Evolutionary conservation across 2,888 invertebrate species (phyloP).

Genomic region (Amphipoea oculea): DNA sequence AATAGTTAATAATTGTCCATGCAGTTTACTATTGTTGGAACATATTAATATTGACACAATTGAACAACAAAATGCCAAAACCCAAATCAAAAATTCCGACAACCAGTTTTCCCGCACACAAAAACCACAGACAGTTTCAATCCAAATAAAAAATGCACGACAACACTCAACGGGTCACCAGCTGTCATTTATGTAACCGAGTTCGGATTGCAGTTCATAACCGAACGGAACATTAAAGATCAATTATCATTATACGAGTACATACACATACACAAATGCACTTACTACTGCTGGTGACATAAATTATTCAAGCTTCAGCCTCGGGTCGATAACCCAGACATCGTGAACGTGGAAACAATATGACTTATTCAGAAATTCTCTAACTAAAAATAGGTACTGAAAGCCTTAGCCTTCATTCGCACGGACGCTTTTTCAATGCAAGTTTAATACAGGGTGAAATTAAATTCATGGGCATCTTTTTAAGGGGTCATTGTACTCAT

Average conservation of each 20-base stretch:
- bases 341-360: conserved; percentile 76
- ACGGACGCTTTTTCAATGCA: background rate
- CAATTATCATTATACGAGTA: conserved; percentile 52
- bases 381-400: conserved; percentile 72
- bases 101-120: background rate
- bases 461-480: too few species aligned
- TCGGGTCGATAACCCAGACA: conserved; percentile 80
- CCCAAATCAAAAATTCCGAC: background rate
- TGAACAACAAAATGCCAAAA: conserved; percentile 12
- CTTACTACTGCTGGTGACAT: conserved; percentile 72
- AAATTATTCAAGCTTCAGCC: conserved; percentile 79
- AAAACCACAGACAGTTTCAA: conserved; percentile 38
- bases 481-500: too few species aligned
- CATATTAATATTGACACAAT: background rate
- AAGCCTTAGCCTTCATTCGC: conserved; percentile 51
- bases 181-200: conserved; percentile 46
- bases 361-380: conserved; percentile 69
- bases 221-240: conserved; percentile 45
- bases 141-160: conserved; percentile 37
- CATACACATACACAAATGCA: conserved; percentile 64
- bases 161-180: conserved; percentile 21
- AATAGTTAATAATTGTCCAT: background rate
- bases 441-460: too few species aligned
- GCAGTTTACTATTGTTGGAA: background rate
- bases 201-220: conserved; percentile 32